These are phyloP conservation scores for Melanotaenia nigrans DNA, from an alignment of 2,797 vertebrate genomes.

Conservation along the genomic window DNA sequence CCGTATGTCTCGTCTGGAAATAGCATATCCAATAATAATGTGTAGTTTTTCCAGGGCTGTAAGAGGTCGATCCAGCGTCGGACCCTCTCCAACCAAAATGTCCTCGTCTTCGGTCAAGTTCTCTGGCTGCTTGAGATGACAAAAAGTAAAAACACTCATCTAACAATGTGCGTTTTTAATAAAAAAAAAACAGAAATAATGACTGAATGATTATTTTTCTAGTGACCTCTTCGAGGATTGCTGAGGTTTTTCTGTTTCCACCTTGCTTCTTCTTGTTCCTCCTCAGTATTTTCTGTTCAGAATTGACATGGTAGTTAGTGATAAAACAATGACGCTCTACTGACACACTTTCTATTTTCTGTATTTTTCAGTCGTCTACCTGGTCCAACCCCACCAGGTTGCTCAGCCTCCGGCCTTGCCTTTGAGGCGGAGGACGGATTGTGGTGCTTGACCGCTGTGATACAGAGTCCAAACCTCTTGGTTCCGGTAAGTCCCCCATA, in stretches of 20 bases:
- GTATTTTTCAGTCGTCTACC: slow-evolving; percentile 57
- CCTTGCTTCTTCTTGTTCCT: slow-evolving; percentile 75
- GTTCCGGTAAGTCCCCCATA: slow-evolving; percentile 94
- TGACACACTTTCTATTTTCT: background rate
- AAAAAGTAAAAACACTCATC: background rate
- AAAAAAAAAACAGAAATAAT: background rate
- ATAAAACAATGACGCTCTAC: background rate
- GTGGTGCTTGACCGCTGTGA: slow-evolving; percentile 45
- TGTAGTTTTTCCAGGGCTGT: slow-evolving; percentile 92
- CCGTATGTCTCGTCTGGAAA: slow-evolving; percentile 87
- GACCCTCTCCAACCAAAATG: slow-evolving; percentile 81
- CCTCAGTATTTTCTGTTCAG: slow-evolving; percentile 77
- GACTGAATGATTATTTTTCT: background rate
- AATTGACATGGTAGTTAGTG: slow-evolving; percentile 13
- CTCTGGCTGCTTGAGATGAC: slow-evolving; percentile 55
- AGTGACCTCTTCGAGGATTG: slow-evolving; percentile 78
- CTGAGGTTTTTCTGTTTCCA: slow-evolving; percentile 69
- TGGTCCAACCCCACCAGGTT: slow-evolving; percentile 81
- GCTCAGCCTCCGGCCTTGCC: slow-evolving; percentile 77
- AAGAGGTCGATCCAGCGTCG: slow-evolving; percentile 85
- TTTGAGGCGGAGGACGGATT: slow-evolving; percentile 33
- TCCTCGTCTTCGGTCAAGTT: slow-evolving; percentile 68
- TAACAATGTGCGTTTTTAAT: background rate
- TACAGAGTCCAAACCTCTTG: slow-evolving; percentile 58
- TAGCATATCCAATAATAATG: slow-evolving; percentile 88